These are phyloP conservation scores for Onychostoma macrolepis DNA, from an alignment of 2,113 vertebrate genomes.

Conservation along the genomic window DNA sequence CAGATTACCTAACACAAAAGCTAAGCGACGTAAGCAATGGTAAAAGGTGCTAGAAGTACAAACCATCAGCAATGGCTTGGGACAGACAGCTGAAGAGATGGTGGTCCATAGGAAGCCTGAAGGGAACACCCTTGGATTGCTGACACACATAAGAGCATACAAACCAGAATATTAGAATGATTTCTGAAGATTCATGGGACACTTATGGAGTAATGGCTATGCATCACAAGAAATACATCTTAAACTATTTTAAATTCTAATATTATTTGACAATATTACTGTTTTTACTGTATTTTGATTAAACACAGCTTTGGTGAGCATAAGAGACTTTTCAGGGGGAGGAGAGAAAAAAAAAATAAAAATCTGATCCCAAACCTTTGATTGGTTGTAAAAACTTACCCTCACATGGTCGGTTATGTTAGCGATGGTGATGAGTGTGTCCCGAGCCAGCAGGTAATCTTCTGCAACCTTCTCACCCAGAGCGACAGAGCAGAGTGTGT, in stretches of 20 bases:
- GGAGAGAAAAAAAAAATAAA: background rate
- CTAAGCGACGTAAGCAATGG: background rate
- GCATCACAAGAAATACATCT: background rate
- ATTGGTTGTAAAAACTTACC: conserved; percentile 70
- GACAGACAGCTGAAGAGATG: conserved; percentile 82
- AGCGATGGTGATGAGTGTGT: conserved; percentile 83
- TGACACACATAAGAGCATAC: conserved; percentile 58
- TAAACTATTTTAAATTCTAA: background rate
- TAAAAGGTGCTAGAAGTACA: background rate
- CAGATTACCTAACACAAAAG: background rate
- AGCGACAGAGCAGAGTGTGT: conserved; percentile 84
- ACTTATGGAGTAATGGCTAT: background rate
- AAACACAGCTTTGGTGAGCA: background rate
- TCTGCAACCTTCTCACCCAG: conserved; percentile 83
- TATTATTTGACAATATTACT: background rate
- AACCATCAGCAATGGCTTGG: conserved; percentile 84
- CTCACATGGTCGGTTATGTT: conserved; percentile 82
- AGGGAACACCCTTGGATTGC: conserved; percentile 76
- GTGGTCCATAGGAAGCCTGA: conserved; percentile 86
- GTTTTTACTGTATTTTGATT: background rate
- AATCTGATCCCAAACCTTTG: background rate
- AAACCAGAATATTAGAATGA: background rate
- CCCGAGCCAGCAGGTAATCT: conserved; percentile 87
- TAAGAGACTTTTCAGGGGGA: background rate
- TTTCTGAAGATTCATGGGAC: background rate